These are phyloP conservation scores for Sympetrum striolatum DNA, from an alignment of 2,888 invertebrate species.

Conservation along the genomic window DNA sequence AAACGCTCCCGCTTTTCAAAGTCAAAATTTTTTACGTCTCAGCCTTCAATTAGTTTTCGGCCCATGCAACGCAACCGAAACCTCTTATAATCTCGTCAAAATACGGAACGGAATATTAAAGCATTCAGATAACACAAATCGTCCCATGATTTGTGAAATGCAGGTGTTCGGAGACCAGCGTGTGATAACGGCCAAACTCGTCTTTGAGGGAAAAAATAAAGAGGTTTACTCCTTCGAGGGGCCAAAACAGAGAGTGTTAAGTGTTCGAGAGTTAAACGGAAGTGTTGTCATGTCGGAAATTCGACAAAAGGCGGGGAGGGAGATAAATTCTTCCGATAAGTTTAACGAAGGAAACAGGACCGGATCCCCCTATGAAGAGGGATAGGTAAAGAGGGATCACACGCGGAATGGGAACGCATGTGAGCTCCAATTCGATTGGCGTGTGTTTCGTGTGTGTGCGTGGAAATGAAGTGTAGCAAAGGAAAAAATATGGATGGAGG, in stretches of 20 bases:
- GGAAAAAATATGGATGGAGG: not conserved
- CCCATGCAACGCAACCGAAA: not conserved
- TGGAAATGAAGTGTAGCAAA: not conserved
- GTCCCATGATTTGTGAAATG: not conserved
- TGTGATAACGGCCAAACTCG: not conserved
- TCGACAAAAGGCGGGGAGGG: not conserved
- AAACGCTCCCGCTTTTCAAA: not conserved
- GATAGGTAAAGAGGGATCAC: not conserved
- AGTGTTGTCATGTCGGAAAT: not conserved
- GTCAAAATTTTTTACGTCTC: not conserved
- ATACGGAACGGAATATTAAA: not conserved
- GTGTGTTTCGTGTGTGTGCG: not conserved
- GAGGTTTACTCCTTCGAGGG: not conserved
- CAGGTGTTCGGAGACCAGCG: not conserved
- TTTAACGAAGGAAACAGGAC: not conserved
- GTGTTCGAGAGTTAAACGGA: not conserved
- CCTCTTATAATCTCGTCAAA: not conserved
- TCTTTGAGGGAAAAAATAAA: not conserved
- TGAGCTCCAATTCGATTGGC: not conserved
- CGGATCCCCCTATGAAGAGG: not conserved
- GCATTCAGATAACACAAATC: not conserved
- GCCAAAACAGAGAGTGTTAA: not conserved
- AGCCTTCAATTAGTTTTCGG: not conserved
- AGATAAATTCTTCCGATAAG: not conserved
- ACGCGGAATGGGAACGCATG: not conserved